Conservation (phyloP, 2,888 invertebrate species). For the Aporophyla nigra region DNA sequence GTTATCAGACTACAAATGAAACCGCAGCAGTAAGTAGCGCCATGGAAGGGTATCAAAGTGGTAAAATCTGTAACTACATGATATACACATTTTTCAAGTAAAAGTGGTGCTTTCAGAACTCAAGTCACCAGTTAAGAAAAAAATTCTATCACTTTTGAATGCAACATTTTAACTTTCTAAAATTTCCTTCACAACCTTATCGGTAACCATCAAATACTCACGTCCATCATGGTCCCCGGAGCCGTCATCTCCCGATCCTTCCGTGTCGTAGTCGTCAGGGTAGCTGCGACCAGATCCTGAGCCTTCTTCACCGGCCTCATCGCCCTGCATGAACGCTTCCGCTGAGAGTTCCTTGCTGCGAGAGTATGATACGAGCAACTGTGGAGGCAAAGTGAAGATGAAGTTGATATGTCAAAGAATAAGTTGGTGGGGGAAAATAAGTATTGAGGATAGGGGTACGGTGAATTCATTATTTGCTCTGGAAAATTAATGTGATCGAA, state of each 20-base stretch:
- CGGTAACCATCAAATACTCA: conserved; percentile 65
- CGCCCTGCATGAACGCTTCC: conserved; percentile 91
- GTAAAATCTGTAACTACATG: no score
- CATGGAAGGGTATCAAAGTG: no score
- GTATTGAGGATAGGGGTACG: no score
- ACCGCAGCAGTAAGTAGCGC: neutral
- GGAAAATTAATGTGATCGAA: neutral
- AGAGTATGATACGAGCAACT: conserved; percentile 85
- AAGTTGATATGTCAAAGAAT: neutral
- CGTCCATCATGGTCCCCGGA: conserved; percentile 82
- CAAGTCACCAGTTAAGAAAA: no score
- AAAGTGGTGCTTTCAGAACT: neutral
- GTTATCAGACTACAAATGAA: neutral
- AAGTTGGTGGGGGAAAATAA: no score
- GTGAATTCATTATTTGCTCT: neutral
- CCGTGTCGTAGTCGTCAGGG: conserved; percentile 88
- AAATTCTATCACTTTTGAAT: no score
- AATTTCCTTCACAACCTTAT: neutral
- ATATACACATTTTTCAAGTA: neutral
- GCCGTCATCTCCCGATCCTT: conserved; percentile 87
- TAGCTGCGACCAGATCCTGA: conserved; percentile 91
- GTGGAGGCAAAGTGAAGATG: conserved; percentile 37
- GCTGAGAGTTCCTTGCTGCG: conserved; percentile 78
- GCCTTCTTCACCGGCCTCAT: conserved; percentile 90
- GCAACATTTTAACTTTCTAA: no score